Base-by-base conservation (phyloP, 2,797 vertebrate genomes). In the Acanthiza pusilla region DNA sequence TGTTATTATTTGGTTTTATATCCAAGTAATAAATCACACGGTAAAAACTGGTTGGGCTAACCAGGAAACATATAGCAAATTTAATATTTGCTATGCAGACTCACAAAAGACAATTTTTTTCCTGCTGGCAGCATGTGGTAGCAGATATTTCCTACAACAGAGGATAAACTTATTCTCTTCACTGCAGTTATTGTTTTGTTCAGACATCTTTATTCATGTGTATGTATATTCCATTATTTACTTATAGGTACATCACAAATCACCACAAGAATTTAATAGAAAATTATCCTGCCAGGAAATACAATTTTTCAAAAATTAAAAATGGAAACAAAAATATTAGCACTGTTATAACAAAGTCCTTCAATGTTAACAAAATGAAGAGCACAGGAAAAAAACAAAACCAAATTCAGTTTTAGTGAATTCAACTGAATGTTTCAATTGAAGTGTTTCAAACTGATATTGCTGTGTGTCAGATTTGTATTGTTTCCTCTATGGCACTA, bases 1-100 rank as follows among this genome's bases (percentile, higher is more conserved):
- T 93, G 30, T 70, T 82, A 48, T 93, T 89, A 83, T 89, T 91
- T 90, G 25, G 14, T 42, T 94, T 94, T 89, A 83, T 82, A 90
- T 19, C 18, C 19, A 60, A 77, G 34, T 68, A 72, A 93, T 93
- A 88, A 93, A 80, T 89, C 61, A 57, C 18, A 60, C 5, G 66
- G 50, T 48, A 34, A 76, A 91, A 71, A 74, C 22, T 15, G 13
- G 18, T 84, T 91, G 27, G 27, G 22, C 43, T 89, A 95, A 87
- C 48, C 74, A 57, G 57, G 65, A 92, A 91, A 84, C 32, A 85
- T 68, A 43, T 48, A 90, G 11, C 22, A 94, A 96, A 45, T 10
- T 75, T 51, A 67, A 38, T 85, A 90, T 71, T 94, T 93, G 40
- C 12, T 66, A 45, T 54, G 22, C 14, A 89, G n/a, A 43, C 23